Evolutionary conservation across 2,888 invertebrate genomes (phyloP).

Genomic region (Cheilosia grossa): DNA sequence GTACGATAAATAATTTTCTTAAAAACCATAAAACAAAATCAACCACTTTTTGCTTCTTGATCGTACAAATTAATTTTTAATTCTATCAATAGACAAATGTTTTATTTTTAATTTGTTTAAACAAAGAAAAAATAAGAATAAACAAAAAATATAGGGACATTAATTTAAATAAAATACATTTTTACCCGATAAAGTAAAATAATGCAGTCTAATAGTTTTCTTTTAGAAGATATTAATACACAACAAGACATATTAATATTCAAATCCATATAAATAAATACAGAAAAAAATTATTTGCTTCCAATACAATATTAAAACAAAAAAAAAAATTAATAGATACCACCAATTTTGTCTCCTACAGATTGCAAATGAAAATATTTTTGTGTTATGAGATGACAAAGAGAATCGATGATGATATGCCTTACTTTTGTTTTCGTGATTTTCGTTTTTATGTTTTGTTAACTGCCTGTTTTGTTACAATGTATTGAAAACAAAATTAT

Average conservation of each 20-base stretch:
- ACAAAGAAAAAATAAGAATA: background rate
- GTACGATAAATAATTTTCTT: conserved; percentile 71
- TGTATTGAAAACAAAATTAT: conserved; percentile 28
- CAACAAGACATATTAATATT: conserved; percentile 55
- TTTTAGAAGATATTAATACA: conserved; percentile 47
- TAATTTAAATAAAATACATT: conserved; percentile 56
- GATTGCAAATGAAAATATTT: conserved; percentile 12
- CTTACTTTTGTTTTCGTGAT: conserved; percentile 59
- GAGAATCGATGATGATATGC: conserved; percentile 48
- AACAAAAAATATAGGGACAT: conserved; percentile 45
- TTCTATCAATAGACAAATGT: conserved; percentile 73
- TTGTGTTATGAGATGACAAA: conserved; percentile 13
- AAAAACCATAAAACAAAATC: conserved; percentile 24
- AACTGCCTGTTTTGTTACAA: conserved; percentile 72
- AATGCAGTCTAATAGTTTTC: conserved; percentile 40
- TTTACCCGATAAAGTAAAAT: conserved; percentile 41
- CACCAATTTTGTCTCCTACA: conserved; percentile 42
- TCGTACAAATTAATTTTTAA: conserved; percentile 75
- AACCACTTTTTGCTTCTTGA: conserved; percentile 66
- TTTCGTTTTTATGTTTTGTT: conserved; percentile 52
- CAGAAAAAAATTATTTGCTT: conserved; percentile 19
- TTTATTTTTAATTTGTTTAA: conserved; percentile 63
- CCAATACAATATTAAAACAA: background rate
- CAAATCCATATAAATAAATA: conserved; percentile 44
- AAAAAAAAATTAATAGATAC: conserved; percentile 32